Percentiles rank a stretch among this genome's conserved stretches.
Conservation (phyloP, 37 sponge, comb jelly and placozoan genomes). For the Halisarca cf. caerulea region DNA sequence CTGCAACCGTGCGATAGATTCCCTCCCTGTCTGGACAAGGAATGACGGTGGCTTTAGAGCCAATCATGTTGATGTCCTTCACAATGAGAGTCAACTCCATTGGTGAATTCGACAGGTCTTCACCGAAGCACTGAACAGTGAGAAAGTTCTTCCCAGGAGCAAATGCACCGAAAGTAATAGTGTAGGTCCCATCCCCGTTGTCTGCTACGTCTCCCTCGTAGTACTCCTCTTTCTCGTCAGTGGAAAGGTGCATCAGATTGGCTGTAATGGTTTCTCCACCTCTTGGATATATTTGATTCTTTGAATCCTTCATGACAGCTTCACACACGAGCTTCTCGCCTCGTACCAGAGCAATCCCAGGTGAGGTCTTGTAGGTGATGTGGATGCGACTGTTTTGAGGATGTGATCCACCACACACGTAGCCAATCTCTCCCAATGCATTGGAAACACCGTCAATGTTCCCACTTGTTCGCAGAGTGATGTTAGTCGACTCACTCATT, state of each 20-base stretch:
- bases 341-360: slow-evolving; percentile 6
- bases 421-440: slow-evolving; percentile 6
- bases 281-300: not conserved
- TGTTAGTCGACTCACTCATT: not conserved
- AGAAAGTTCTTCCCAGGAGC: not conserved
- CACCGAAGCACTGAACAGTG: not conserved
- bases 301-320: not conserved
- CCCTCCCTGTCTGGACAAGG: not conserved
- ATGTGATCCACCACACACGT: slow-evolving; percentile 10
- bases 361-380: not conserved
- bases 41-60: not conserved
- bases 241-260: not conserved
- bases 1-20: not conserved
- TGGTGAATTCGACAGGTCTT: not conserved
- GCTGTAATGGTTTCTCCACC: not conserved
- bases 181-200: slow-evolving; percentile 18
- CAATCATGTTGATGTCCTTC: slow-evolving; percentile 23
- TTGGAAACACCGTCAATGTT: slow-evolving; percentile 9
- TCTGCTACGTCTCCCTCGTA: not conserved
- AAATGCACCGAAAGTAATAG: not conserved
- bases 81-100: slow-evolving; percentile 11
- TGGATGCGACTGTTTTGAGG: not conserved
- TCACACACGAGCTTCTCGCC: not conserved
- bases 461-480: slow-evolving; percentile 15
- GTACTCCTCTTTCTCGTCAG: not conserved